Base-by-base conservation (phyloP, 2,797 vertebrate species). In the Hephaestus fuliginosus region DNA sequence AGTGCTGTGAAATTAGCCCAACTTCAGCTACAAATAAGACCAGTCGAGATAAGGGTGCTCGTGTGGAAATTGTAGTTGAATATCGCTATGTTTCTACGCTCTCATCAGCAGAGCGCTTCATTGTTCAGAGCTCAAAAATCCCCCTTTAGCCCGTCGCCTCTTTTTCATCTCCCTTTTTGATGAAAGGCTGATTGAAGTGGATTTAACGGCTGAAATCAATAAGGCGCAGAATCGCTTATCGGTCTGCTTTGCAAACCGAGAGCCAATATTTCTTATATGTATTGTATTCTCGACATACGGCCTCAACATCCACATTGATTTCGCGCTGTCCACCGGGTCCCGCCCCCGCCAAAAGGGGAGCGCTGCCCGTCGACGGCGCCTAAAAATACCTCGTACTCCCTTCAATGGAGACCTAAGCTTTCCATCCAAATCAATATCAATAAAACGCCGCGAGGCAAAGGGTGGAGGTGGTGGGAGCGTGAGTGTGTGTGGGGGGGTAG, bases 201-300 rank as follows among this genome's bases (percentile, higher is more conserved):
- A 76, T 84, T 70, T 33, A 86, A 76, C 80, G 25, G 73, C 63
- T 52, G n/a, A 46, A 82, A 92, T 92, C 89, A 80, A 87, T 89
- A 67, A n/a, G 14, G 20, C 58, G 25, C 8, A 56, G 61, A 83
- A 72, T 89, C 60, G 73, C 77, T 84, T 43, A 70, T 68, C 76
- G 48, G 83, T 70, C 84, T 22, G 3, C 84, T 68, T 66, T 39
- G 44, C 25, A 25, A 25, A 17, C 62, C 30, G 55, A 66, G 43
- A 63, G 52, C 64, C 33, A 15, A 60, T 74, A 61, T 74, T 81
- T 82, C 75, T 85, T 25, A 25, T 64, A 74, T 22, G 55, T 78
- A 43, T 75, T 61, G 73, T 78, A 71, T 81, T 82, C 84, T 79
- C 75, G 70, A 82, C 82, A 69, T 76, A 81, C 48, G 77, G 67